phyloP scores from a whole-genome alignment of 2,888 invertebrate genomes.

The Watsonalla cultraria region DNA sequence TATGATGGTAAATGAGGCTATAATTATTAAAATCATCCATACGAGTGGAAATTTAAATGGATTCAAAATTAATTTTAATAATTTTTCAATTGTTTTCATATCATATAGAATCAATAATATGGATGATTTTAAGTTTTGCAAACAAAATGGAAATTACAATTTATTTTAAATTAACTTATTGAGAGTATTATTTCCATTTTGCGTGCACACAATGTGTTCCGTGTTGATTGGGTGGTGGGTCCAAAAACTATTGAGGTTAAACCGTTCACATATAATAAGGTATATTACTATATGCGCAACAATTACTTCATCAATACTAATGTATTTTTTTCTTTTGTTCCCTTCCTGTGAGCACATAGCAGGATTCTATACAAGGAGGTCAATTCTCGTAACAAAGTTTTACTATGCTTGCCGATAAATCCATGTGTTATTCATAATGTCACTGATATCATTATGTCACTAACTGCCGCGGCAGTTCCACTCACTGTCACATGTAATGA shows the following conservation, averaged over 20 bases:
- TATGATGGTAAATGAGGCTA: conserved; percentile 11
- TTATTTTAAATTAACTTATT: not conserved
- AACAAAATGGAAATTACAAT: conserved; percentile 14
- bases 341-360: conserved; percentile 75
- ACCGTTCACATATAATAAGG: conserved; percentile 27
- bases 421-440: conserved; percentile 57
- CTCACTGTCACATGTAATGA: conserved; percentile 87
- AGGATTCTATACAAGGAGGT: conserved; percentile 77
- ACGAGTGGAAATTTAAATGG: conserved; percentile 3
- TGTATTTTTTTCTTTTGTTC: conserved; percentile 71
- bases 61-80: too few species aligned
- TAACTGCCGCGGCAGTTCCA: conserved; percentile 63
- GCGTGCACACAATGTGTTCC: conserved; percentile 7
- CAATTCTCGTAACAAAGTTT: conserved; percentile 70
- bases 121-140: conserved; percentile 18
- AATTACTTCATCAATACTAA: conserved; percentile 63
- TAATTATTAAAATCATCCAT: conserved; percentile 13
- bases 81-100: conserved; percentile 1
- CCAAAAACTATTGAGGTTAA: conserved; percentile 29
- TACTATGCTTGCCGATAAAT: conserved; percentile 72
- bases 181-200: not conserved
- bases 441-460: conserved; percentile 51
- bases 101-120: conserved; percentile 8
- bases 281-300: conserved; percentile 36
- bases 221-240: conserved; percentile 49